Evolutionary conservation across 2,113 vertebrate genomes (phyloP), one percentile per base, ranked within the genome.

Genomic region (Corapipo altera): DNA sequence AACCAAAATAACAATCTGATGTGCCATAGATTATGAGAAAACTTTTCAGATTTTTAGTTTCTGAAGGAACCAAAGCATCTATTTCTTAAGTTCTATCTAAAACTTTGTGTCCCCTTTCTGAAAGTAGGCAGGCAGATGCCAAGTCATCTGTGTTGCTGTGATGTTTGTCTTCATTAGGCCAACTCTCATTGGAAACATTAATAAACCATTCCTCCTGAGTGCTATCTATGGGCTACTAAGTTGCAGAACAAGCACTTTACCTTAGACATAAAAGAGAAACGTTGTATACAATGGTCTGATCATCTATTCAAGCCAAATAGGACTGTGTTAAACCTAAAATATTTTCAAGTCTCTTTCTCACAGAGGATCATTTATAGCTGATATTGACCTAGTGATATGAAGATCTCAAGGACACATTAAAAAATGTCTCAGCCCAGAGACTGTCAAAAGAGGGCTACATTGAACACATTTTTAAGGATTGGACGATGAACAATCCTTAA

Each of bases 191-290:
- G 62, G 46, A 91, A 96, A 62, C 54, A 43, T 62, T 96, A 88
- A 96, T 95, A 86, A 97, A 88, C 96, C 62, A 91, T 97, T 93
- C 85, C 78, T 66, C 46, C 20, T 84, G 65, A 57, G 62, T 85
- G 58, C n/a, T 64, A 12, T 74, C 33, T 85, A 15, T 72, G 85
- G 66, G 28, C 74, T 90, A 62, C 48, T 85, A 90, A 93, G n/a
- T 28, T 96, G 65, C 44, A 85, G 62, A 84, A 55, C 30, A 93
- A 80, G 66, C 52, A 67, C 55, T 97, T 93, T 64, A 43, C 74
- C 86, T 90, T 64, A 67, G 67, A 74, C 35, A 44, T 78, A 78
- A 79, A 55, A 67, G 33, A 89, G 69, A 67, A 88, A 27, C 73
- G n/a, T 49, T 58, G n/a, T 20, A 32, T 49, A 43, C 3, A 54